A percentile compares a stretch with the other conserved stretches of the same genome.
Evolutionary conservation across 2,797 vertebrate genomes (phyloP).

Genomic region (Simalia tracyae): DNA sequence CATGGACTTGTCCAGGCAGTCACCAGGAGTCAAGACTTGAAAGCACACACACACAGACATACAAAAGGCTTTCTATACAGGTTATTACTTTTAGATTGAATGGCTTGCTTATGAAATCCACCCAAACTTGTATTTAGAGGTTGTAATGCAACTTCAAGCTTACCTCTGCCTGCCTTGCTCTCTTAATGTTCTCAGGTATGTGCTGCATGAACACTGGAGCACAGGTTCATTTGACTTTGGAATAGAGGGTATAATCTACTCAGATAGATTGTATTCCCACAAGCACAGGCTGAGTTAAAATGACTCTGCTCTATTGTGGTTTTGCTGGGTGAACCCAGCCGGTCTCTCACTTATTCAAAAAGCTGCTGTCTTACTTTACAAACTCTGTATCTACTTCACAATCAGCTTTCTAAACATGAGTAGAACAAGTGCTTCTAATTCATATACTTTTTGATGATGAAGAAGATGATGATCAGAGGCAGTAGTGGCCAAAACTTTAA

Average conservation of each 20-base stretch:
- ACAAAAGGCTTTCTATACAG: background rate
- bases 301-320: no score
- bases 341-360: no score
- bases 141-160: background rate
- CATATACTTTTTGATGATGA: background rate
- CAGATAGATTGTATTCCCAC: background rate
- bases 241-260: background rate
- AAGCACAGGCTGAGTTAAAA: no score
- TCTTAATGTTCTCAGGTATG: background rate
- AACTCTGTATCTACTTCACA: conserved; percentile 3
- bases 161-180: background rate
- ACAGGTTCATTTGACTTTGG: background rate
- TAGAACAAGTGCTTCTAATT: conserved; percentile 1
- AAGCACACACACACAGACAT: no score
- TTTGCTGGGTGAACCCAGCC: no score
- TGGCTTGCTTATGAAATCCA: background rate
- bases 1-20: background rate
- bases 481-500: background rate
- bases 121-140: background rate
- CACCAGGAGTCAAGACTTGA: background rate
- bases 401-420: conserved; percentile 5
- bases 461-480: background rate
- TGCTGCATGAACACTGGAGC: background rate
- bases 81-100: background rate
- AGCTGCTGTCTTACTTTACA: conserved; percentile 14